These are phyloP conservation scores for Bergia puertoricense DNA, from an alignment of 92 coral and sea anemone genomes.

Conservation along the genomic window DNA sequence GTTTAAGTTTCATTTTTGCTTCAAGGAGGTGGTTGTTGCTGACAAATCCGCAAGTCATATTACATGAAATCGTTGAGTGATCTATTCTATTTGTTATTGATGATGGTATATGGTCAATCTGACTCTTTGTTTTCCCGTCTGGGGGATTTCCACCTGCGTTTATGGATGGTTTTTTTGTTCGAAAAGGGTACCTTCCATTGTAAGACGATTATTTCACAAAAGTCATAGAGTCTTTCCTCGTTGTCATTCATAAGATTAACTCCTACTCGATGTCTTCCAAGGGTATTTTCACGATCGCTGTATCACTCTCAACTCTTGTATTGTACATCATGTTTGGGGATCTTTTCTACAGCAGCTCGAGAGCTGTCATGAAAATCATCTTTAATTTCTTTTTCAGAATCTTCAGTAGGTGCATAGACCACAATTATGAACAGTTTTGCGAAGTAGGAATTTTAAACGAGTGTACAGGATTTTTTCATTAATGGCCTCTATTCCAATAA, in stretches of 20 bases:
- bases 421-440: background rate
- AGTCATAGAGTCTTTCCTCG: conserved; percentile 31
- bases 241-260: conserved; percentile 15
- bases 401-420: background rate
- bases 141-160: conserved; percentile 44
- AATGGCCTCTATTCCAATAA: too few species aligned
- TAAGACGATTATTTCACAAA: conserved; percentile 35
- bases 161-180: conserved; percentile 41
- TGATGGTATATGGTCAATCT: conserved; percentile 42
- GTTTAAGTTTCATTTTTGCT: background rate
- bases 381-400: background rate
- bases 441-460: too few species aligned
- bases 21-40: background rate
- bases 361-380: background rate
- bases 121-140: conserved; percentile 43
- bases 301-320: conserved; percentile 24
- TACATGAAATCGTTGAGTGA: conserved; percentile 44
- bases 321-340: conserved; percentile 14
- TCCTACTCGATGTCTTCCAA: conserved; percentile 28
- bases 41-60: conserved; percentile 11
- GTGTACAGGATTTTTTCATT: too few species aligned
- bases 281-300: conserved; percentile 16
- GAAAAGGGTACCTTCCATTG: conserved; percentile 45
- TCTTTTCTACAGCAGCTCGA: background rate
- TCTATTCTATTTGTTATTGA: conserved; percentile 38